These are phyloP conservation scores for Prinia subflava DNA, from an alignment of 2,113 vertebrate species.

Conservation along the genomic window DNA sequence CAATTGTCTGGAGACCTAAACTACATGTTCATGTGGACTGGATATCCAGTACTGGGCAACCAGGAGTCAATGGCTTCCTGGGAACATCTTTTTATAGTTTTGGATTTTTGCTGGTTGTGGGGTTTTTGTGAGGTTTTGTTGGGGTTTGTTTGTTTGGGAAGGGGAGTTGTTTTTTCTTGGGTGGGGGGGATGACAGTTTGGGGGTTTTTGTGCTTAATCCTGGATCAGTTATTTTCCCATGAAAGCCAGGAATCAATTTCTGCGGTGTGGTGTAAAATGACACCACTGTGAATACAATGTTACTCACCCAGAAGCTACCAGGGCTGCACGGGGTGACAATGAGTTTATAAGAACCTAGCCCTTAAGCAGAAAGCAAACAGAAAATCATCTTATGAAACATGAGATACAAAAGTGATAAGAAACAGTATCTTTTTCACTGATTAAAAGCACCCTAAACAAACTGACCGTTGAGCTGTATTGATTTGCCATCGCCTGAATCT, in stretches of 20 bases:
- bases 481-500: background rate
- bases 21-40: background rate
- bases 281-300: background rate
- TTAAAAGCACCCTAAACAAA: background rate
- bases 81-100: background rate
- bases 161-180: background rate
- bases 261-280: accelerated
- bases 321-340: background rate
- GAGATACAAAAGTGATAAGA: background rate
- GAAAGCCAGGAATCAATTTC: background rate
- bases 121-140: background rate
- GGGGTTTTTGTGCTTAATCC: background rate
- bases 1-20: background rate
- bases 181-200: no score
- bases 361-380: background rate
- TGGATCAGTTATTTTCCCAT: background rate
- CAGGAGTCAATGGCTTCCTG: background rate
- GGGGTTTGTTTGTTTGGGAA: background rate
- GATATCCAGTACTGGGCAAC: background rate
- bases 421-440: background rate
- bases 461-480: accelerated
- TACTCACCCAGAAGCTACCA: background rate
- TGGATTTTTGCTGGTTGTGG: background rate
- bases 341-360: background rate
- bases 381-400: background rate